These are phyloP conservation scores for Andrena camellia DNA, from an alignment of 2,888 invertebrate genomes.

Conservation along the genomic window DNA sequence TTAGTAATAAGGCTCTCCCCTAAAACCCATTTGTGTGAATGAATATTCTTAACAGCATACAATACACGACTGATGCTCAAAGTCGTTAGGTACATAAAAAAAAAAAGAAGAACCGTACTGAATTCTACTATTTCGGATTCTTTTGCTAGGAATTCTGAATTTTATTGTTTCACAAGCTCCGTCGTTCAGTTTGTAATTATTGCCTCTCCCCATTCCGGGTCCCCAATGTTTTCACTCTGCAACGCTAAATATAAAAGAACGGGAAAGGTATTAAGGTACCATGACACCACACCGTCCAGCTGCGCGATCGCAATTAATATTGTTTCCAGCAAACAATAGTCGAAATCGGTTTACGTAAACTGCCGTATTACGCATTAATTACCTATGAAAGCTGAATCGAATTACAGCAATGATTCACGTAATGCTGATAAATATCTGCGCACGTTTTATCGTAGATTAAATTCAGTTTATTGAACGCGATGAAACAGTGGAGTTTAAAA, in stretches of 20 bases:
- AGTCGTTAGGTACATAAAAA: too few relatives aligned
- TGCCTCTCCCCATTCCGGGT: background rate
- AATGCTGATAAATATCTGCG: background rate
- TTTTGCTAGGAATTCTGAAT: background rate
- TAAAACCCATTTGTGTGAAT: too few relatives aligned
- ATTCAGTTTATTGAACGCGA: background rate
- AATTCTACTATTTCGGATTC: too few relatives aligned
- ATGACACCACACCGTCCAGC: background rate
- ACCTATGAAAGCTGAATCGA: background rate
- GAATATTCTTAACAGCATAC: too few relatives aligned
- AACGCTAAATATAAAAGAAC: background rate
- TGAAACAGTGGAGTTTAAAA: background rate
- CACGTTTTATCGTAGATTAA: background rate
- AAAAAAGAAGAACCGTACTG: too few relatives aligned
- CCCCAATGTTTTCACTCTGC: background rate
- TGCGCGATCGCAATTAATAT: background rate
- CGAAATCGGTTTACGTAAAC: conserved; percentile 8
- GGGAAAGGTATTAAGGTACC: background rate
- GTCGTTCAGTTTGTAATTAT: background rate
- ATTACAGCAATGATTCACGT: conserved; percentile 13
- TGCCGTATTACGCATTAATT: conserved; percentile 19
- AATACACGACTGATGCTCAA: too few relatives aligned
- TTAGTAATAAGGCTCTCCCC: too few relatives aligned
- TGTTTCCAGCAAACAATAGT: background rate
- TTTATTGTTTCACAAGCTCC: background rate